phyloP scores from a whole-genome alignment of 1,140 invertebrate genomes.

The Ooceraea biroi region DNA sequence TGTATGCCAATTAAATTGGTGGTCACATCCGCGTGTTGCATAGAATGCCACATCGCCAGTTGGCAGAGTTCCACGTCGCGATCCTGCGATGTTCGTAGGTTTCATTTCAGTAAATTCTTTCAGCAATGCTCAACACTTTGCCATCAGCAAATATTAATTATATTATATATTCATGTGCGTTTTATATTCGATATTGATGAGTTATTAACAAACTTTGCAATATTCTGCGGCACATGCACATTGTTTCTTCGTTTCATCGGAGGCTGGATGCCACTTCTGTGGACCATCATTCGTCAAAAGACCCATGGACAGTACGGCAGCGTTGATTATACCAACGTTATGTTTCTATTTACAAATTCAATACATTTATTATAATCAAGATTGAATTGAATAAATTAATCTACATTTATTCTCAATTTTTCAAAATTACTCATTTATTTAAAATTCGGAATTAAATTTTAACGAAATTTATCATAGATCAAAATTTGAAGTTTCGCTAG shows the following conservation, averaged over 20 bases:
- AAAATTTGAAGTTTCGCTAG: background rate
- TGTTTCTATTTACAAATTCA: slow-evolving; percentile 86
- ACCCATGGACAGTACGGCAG: slow-evolving; percentile 93
- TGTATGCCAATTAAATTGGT: slow-evolving; percentile 91
- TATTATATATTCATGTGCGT: background rate
- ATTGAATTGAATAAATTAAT: background rate
- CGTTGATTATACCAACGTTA: slow-evolving; percentile 93
- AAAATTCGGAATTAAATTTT: slow-evolving; percentile 14
- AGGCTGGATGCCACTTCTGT: slow-evolving; percentile 94
- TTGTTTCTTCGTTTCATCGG: slow-evolving; percentile 88
- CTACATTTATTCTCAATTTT: too few relatives aligned
- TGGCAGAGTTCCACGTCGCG: slow-evolving; percentile 90
- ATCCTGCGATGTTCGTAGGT: slow-evolving; percentile 81
- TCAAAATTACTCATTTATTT: too few relatives aligned
- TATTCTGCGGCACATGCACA: slow-evolving; percentile 88
- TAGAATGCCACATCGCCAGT: slow-evolving; percentile 90
- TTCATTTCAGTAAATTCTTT: slow-evolving; percentile 24
- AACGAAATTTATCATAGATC: too few relatives aligned
- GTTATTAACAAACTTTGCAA: slow-evolving; percentile 87
- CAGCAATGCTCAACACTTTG: background rate
- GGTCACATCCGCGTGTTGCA: slow-evolving; percentile 87
- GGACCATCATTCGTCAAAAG: slow-evolving; percentile 92
- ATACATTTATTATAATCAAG: slow-evolving; percentile 39
- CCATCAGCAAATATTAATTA: slow-evolving; percentile 4
- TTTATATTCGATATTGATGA: background rate